These are phyloP conservation scores for Hippocampus abdominalis DNA, from an alignment of 2,113 vertebrate species.

Conservation along the genomic window DNA sequence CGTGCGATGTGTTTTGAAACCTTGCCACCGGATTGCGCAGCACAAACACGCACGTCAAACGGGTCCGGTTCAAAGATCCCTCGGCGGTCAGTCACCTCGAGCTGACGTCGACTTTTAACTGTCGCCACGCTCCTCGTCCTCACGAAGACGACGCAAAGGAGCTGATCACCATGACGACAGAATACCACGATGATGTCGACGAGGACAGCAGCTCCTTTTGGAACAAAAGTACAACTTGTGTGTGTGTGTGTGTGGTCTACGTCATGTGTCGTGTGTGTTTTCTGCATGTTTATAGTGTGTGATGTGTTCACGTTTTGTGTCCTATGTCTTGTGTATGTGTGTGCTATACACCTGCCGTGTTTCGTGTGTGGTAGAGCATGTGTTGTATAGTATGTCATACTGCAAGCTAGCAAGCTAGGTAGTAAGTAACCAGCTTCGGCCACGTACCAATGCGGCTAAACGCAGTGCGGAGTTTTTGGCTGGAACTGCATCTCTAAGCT, in stretches of 20 bases:
- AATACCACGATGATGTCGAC: slow-evolving; percentile 7
- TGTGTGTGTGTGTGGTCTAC: background rate
- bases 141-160: background rate
- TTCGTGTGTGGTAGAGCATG: too few relatives aligned
- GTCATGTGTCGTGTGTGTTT: background rate
- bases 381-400: too few relatives aligned
- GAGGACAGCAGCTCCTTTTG: slow-evolving; percentile 8
- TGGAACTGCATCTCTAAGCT: too few relatives aligned
- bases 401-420: too few relatives aligned
- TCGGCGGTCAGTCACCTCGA: slow-evolving; percentile 5
- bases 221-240: slow-evolving; percentile 5
- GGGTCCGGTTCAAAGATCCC: slow-evolving; percentile 2
- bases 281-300: too few relatives aligned
- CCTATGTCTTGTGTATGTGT: too few relatives aligned
- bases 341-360: too few relatives aligned
- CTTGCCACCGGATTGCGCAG: too few relatives aligned
- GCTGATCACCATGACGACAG: slow-evolving; percentile 4
- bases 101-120: background rate
- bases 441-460: too few relatives aligned
- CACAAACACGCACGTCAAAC: background rate
- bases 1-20: background rate
- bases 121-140: background rate
- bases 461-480: too few relatives aligned
- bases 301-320: too few relatives aligned
- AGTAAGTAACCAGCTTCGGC: too few relatives aligned